Evolutionary conservation across 2,113 vertebrate genomes (phyloP).

Genomic region (Mungos mungo): DNA sequence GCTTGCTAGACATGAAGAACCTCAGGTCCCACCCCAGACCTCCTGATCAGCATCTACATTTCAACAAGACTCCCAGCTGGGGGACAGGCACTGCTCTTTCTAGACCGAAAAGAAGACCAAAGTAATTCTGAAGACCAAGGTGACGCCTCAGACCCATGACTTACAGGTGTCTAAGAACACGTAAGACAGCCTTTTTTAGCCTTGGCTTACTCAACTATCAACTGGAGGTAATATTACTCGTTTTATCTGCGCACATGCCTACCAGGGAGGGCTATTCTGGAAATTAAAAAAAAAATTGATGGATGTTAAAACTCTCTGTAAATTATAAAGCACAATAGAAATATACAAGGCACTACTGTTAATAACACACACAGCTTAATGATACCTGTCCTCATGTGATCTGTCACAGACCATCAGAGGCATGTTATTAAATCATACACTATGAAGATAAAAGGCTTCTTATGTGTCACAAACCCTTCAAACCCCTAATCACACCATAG

Average conservation of each 20-base stretch:
- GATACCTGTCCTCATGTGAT: constrained; percentile 14
- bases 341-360: constrained; percentile 20
- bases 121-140: constrained; percentile 31
- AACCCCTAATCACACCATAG: background rate
- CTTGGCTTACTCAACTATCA: background rate
- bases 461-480: constrained; percentile 43
- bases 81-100: background rate
- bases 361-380: constrained; percentile 51
- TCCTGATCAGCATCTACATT: background rate
- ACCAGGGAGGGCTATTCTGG: background rate
- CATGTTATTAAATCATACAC: constrained; percentile 29
- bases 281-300: background rate
- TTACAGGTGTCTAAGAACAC: background rate
- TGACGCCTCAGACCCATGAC: background rate
- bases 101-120: background rate
- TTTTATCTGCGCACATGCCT: background rate
- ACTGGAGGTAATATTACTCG: background rate
- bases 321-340: constrained; percentile 60
- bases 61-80: background rate
- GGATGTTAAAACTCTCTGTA: constrained; percentile 35
- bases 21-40: background rate
- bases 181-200: background rate
- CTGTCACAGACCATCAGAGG: constrained; percentile 19
- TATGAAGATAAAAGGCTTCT: constrained; percentile 52
- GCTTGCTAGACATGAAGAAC: background rate